Conservation (phyloP, 2,797 vertebrate species). For the Lemur catta region DNA sequence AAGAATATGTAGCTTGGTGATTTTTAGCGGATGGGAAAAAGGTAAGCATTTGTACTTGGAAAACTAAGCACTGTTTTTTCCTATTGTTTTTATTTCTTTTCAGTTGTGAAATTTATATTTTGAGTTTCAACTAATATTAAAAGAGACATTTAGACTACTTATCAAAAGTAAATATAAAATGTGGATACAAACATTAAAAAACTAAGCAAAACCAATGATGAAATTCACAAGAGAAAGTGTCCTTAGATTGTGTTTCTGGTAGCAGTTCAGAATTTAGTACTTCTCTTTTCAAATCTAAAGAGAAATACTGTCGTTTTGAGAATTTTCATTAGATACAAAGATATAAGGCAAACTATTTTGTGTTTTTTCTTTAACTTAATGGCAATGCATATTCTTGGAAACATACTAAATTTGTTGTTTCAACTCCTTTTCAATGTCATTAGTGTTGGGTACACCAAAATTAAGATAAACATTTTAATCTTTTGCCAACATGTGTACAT, state of each 20-base stretch:
- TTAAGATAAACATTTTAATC: background rate
- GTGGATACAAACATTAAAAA: background rate
- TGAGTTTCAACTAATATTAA: background rate
- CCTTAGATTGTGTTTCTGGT: background rate
- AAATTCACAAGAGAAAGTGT: background rate
- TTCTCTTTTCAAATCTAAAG: background rate
- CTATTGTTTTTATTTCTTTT: background rate
- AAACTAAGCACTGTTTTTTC: background rate
- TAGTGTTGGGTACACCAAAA: background rate
- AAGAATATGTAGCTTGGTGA: background rate
- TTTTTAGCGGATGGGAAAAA: background rate
- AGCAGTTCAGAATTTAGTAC: background rate
- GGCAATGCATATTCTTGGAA: background rate
- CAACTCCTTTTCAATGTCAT: background rate
- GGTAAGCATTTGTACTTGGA: background rate
- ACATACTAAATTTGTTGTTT: background rate
- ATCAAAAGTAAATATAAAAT: background rate
- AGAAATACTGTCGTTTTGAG: background rate
- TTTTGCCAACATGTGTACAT: background rate
- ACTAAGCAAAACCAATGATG: background rate
- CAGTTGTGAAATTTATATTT: background rate
- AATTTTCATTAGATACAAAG: background rate
- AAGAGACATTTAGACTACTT: background rate
- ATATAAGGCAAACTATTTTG: background rate
- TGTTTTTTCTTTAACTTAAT: background rate